phyloP scores from a whole-genome alignment of 2,888 invertebrate genomes.

The Nephrotoma appendiculata region DNA sequence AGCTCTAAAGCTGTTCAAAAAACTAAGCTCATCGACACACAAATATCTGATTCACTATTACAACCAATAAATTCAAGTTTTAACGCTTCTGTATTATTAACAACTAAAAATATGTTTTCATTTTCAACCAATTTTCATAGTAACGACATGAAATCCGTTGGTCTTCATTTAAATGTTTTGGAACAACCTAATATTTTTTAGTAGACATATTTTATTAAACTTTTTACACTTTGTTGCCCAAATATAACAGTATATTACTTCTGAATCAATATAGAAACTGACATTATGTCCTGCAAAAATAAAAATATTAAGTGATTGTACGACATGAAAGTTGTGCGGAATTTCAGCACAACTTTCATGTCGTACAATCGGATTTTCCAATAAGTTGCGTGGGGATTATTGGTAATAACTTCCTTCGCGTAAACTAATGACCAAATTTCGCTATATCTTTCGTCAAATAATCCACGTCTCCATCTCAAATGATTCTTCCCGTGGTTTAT shows the following conservation, averaged over 20 bases:
- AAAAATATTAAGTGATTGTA: neutral
- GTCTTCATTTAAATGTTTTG: neutral
- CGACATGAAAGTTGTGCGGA: too few species aligned
- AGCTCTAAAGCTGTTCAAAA: too few species aligned
- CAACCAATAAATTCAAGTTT: neutral
- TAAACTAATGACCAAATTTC: too few species aligned
- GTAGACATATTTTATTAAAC: neutral
- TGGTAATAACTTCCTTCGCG: too few species aligned
- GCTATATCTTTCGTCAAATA: too few species aligned
- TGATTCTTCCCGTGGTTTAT: too few species aligned
- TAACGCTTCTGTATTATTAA: too few species aligned
- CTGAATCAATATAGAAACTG: neutral
- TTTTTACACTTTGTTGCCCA: neutral
- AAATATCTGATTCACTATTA: too few species aligned
- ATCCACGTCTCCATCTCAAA: too few species aligned
- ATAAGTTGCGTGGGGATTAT: too few species aligned
- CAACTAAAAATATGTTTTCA: neutral
- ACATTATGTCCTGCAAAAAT: neutral
- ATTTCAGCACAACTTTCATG: neutral
- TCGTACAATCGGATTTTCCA: neutral
- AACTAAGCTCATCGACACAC: too few species aligned
- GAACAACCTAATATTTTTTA: neutral
- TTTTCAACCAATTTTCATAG: neutral
- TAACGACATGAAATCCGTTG: neutral
- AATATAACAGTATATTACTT: neutral